Evolutionary conservation across 2,888 invertebrate genomes (phyloP).

Genomic region (Gasteruption jaculator): DNA sequence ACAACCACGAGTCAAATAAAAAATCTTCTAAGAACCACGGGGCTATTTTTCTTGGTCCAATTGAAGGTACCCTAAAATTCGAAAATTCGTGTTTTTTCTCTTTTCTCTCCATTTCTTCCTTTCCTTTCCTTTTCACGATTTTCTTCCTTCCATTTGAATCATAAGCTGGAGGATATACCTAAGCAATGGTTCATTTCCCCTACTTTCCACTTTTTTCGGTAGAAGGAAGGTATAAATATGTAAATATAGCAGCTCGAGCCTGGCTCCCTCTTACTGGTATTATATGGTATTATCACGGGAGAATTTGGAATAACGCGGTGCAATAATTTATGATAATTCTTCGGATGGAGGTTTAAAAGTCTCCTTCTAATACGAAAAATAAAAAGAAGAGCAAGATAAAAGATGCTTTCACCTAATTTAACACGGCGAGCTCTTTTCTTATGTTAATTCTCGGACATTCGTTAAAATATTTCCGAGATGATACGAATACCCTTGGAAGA

Average conservation of each 20-base stretch:
- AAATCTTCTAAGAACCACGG: too few relatives aligned
- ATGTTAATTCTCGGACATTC: constrained; percentile 21
- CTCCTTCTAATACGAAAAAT: neutral
- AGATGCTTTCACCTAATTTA: constrained; percentile 23
- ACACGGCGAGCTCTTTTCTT: constrained; percentile 24
- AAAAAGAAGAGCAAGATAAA: neutral
- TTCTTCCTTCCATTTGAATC: constrained; percentile 10
- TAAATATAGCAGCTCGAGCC: constrained; percentile 23
- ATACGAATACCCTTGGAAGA: too few relatives aligned
- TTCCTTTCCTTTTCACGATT: neutral
- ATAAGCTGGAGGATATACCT: too few relatives aligned
- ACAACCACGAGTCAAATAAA: too few relatives aligned
- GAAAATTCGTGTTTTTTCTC: too few relatives aligned
- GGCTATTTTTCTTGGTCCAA: too few relatives aligned
- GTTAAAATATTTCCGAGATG: too few relatives aligned
- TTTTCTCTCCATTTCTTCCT: constrained; percentile 5
- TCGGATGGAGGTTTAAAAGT: neutral
- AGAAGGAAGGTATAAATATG: constrained; percentile 28
- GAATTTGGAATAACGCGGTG: constrained; percentile 16
- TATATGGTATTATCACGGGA: too few relatives aligned
- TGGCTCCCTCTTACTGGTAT: constrained; percentile 17
- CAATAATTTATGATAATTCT: constrained; percentile 35
- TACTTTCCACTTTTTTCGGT: constrained; percentile 5
- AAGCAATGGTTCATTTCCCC: too few relatives aligned
- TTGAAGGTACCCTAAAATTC: too few relatives aligned